A percentile compares a stretch with the other conserved stretches of the same genome.
Conservation (phyloP, 2,113 vertebrate species). For the Phylloscopus trochilus region DNA sequence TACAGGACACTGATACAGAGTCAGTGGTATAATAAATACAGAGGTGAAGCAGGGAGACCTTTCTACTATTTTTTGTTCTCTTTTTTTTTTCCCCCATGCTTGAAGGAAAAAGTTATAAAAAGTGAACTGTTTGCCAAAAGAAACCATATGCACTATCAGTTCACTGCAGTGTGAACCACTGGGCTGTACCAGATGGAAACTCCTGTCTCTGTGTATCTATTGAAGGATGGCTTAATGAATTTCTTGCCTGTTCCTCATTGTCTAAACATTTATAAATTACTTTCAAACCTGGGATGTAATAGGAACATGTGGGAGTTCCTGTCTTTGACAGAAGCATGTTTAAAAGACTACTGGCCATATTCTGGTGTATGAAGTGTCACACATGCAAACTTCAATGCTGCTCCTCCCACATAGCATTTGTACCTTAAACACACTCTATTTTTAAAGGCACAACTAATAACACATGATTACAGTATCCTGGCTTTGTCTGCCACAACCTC, state of each 20-base stretch:
- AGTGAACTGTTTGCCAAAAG: not conserved
- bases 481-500: not conserved
- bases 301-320: not conserved
- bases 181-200: not conserved
- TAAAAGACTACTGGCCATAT: not conserved
- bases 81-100: rapidly evolving
- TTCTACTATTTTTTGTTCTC: not conserved
- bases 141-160: not conserved
- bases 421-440: not conserved
- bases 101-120: not conserved
- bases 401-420: not conserved
- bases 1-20: not conserved
- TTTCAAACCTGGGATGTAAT: not conserved
- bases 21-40: not conserved
- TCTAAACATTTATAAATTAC: not conserved
- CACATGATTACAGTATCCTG: not conserved
- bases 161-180: not conserved
- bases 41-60: not conserved
- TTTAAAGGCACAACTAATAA: not conserved
- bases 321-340: not conserved
- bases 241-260: not conserved
- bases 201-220: not conserved
- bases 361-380: not conserved
- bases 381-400: not conserved
- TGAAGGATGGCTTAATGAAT: not conserved